A percentile compares a stretch with the other conserved stretches of the same genome.
Conservation (phyloP, 2,888 invertebrate genomes). For the Dendrolimus pini region DNA sequence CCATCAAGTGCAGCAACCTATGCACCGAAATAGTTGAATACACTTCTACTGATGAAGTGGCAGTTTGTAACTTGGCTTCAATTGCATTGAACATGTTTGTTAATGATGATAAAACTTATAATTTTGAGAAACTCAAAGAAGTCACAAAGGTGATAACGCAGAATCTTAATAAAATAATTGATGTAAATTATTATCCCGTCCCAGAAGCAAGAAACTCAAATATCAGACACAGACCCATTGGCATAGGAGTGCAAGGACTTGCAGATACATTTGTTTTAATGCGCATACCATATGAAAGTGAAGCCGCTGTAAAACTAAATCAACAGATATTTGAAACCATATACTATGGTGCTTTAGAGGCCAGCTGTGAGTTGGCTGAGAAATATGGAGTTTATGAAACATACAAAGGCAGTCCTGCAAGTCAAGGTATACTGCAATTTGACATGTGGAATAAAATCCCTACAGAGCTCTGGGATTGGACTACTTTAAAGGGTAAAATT, state of each 20-base stretch:
- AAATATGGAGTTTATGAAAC: slow-evolving; percentile 91
- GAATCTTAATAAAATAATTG: slow-evolving; percentile 98
- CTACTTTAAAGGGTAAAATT: slow-evolving; percentile 87
- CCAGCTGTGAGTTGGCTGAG: slow-evolving; percentile 95
- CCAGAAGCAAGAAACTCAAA: slow-evolving; percentile 93
- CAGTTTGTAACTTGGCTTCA: slow-evolving; percentile 98
- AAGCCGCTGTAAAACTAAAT: slow-evolving; percentile 90
- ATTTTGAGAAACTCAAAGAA: slow-evolving; percentile 90
- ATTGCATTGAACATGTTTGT: slow-evolving; percentile 98
- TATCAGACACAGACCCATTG: slow-evolving; percentile 89
- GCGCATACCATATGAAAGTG: slow-evolving; percentile 94
- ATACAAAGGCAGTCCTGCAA: slow-evolving; percentile 93
- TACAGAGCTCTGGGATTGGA: slow-evolving; percentile 94
- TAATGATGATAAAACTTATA: slow-evolving; percentile 84
- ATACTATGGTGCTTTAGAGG: slow-evolving; percentile 97
- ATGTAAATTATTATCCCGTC: slow-evolving; percentile 96
- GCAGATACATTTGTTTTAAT: slow-evolving; percentile 97
- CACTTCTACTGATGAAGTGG: slow-evolving; percentile 93
- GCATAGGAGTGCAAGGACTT: slow-evolving; percentile 97
- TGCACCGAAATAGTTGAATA: slow-evolving; percentile 99
- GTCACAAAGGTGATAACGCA: slow-evolving; percentile 92
- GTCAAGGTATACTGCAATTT: slow-evolving; percentile 96
- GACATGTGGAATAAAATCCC: slow-evolving; percentile 98
- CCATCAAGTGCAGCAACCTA: slow-evolving; percentile 97
- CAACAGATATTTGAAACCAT: slow-evolving; percentile 98